A percentile compares a stretch with the other conserved stretches of the same genome.
These are phyloP conservation scores for Dryobota labecula DNA, from an alignment of 2,888 invertebrate species.

Conservation along the genomic window DNA sequence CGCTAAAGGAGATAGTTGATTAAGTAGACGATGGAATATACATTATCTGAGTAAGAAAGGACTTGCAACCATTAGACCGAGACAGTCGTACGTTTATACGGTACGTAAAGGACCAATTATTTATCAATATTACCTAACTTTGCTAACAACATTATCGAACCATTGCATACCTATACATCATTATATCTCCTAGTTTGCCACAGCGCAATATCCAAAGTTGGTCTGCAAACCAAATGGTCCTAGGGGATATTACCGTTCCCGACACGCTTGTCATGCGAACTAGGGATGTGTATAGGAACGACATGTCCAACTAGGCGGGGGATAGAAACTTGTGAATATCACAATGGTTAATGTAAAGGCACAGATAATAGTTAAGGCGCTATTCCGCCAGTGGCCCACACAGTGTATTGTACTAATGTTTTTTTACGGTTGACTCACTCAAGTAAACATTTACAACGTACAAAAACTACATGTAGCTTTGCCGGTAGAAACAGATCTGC, in stretches of 20 bases:
- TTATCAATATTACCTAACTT: slow-evolving; percentile 1
- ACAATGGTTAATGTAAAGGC: neutral
- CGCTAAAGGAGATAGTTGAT: neutral
- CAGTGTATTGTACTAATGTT: too few relatives aligned
- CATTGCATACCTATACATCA: neutral
- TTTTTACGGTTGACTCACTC: too few relatives aligned
- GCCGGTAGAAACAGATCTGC: too few relatives aligned
- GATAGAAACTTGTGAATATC: too few relatives aligned
- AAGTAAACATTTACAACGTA: too few relatives aligned
- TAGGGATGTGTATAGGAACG: slow-evolving; percentile 16
- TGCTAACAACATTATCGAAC: neutral
- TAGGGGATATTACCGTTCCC: slow-evolving; percentile 19
- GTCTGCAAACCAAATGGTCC: slow-evolving; percentile 28
- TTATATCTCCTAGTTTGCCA: neutral
- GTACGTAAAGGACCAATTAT: neutral
- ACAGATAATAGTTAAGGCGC: too few relatives aligned
- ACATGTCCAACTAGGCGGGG: neutral
- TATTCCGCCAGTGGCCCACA: too few relatives aligned
- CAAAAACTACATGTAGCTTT: too few relatives aligned
- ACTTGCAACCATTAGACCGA: too few relatives aligned
- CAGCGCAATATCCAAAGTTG: slow-evolving; percentile 21
- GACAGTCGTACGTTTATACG: too few relatives aligned
- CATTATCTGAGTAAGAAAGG: neutral
- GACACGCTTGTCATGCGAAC: slow-evolving; percentile 14
- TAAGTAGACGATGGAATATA: neutral